Percentiles rank a stretch among this genome's conserved stretches.
Conservation (phyloP, 2,888 invertebrate genomes). For the Saturnia pavonia region DNA sequence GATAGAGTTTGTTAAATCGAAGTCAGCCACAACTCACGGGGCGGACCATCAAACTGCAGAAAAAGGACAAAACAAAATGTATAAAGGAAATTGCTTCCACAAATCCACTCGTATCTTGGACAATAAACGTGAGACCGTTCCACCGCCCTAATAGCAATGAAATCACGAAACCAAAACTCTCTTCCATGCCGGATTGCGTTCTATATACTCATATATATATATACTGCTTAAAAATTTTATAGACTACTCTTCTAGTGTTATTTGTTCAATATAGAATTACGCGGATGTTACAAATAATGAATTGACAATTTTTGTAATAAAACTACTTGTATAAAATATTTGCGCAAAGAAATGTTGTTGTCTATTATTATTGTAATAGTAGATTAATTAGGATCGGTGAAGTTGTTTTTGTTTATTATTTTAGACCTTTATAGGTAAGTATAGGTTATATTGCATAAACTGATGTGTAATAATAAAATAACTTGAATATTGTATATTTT, state of each 20-base stretch:
- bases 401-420: background rate
- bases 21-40: conserved; percentile 74
- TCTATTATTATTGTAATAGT: background rate
- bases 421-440: too few species aligned
- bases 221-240: conserved; percentile 60
- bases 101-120: conserved; percentile 81
- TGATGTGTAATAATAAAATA: too few species aligned
- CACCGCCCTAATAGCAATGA: conserved; percentile 80
- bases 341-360: background rate
- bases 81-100: conserved; percentile 82
- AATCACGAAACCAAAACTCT: conserved; percentile 81
- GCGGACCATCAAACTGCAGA: conserved; percentile 79
- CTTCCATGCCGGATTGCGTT: conserved; percentile 61
- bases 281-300: background rate
- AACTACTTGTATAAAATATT: background rate
- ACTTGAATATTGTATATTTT: too few species aligned
- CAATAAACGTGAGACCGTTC: conserved; percentile 78
- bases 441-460: too few species aligned
- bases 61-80: conserved; percentile 82
- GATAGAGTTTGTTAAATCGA: conserved; percentile 73
- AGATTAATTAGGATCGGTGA: background rate
- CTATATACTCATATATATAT: conserved; percentile 39
- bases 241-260: conserved; percentile 37
- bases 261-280: conserved; percentile 2
- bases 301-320: background rate